Conservation (phyloP, 2,888 invertebrate genomes). For the Parascotia fuliginaria region DNA sequence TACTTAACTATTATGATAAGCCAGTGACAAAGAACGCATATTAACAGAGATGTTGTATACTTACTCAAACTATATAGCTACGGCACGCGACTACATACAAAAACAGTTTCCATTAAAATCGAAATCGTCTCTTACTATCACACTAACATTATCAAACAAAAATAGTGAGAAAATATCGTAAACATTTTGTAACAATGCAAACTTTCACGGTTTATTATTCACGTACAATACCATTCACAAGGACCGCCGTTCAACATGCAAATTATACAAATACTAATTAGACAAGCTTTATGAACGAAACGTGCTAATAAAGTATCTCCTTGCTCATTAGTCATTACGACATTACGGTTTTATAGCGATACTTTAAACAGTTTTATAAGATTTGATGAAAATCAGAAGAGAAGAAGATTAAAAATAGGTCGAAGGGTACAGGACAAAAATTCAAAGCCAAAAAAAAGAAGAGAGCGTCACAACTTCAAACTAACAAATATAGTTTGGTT, state of each 20-base stretch:
- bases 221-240: constrained; percentile 15
- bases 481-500: no score
- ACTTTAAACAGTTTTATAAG: no score
- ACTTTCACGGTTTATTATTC: constrained; percentile 17
- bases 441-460: no score
- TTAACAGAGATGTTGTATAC: no score
- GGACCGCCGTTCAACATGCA: constrained; percentile 15
- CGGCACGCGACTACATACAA: no score
- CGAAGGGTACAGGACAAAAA: no score
- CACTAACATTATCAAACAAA: not conserved
- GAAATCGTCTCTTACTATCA: not conserved
- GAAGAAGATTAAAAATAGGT: no score
- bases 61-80: no score
- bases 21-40: no score
- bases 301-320: constrained; percentile 1
- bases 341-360: not conserved
- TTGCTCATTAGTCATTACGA: not conserved
- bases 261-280: constrained; percentile 15
- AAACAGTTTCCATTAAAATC: not conserved
- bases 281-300: constrained; percentile 7
- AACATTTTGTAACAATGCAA: constrained; percentile 9
- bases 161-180: constrained; percentile 1
- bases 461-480: no score
- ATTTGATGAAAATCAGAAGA: no score
- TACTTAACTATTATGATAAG: no score